Percentiles rank a stretch among this genome's conserved stretches.
These are phyloP conservation scores for Pyrocoelia pectoralis DNA, from an alignment of 2,888 invertebrate genomes.

Conservation along the genomic window DNA sequence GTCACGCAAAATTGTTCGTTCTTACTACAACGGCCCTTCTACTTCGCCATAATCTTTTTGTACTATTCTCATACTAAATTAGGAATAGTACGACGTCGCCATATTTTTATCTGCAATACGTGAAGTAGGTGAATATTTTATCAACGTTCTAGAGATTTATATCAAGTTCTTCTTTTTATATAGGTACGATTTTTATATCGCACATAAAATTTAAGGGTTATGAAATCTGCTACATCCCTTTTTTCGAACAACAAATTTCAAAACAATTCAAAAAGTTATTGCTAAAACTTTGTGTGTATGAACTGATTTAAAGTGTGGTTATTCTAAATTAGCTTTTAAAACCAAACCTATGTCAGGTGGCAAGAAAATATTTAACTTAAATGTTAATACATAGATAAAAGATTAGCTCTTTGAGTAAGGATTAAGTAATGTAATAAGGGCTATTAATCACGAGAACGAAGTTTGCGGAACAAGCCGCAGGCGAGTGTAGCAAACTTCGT, in stretches of 20 bases:
- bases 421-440: no score
- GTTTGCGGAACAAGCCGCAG: no score
- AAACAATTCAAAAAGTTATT: background rate
- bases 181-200: slow-evolving; percentile 22
- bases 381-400: no score
- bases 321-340: no score
- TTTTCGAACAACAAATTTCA: background rate
- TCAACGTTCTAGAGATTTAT: slow-evolving; percentile 33
- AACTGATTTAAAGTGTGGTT: background rate
- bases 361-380: no score
- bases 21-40: slow-evolving; percentile 18
- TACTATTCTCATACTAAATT: slow-evolving; percentile 27
- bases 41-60: slow-evolving; percentile 29
- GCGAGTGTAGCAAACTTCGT: no score
- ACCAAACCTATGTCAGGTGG: no score
- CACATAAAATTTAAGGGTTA: slow-evolving; percentile 22
- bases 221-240: slow-evolving; percentile 21
- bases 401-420: no score
- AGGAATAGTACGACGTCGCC: slow-evolving; percentile 26
- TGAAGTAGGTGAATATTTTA: slow-evolving; percentile 30
- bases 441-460: no score
- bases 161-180: slow-evolving; percentile 25
- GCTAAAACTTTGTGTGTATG: background rate
- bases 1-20: slow-evolving; percentile 23
- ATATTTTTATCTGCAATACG: slow-evolving; percentile 29